Conservation (phyloP, 2,797 vertebrate genomes). For the Amblyopsis hoosieri region DNA sequence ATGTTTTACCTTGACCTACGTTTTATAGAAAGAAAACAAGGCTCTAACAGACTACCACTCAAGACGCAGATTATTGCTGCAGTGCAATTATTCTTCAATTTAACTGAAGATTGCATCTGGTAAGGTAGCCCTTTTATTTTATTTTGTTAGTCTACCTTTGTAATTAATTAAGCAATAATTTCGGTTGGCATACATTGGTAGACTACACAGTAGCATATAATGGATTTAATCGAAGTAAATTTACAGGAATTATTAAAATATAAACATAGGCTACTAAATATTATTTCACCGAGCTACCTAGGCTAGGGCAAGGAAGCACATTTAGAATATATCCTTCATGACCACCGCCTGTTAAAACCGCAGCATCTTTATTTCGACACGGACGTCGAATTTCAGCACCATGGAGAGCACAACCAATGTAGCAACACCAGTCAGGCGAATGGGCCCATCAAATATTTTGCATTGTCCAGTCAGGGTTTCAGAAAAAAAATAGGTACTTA, state of each 20-base stretch:
- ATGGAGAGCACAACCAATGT: constrained; percentile 57
- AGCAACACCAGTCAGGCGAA: background rate
- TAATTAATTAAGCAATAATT: no score
- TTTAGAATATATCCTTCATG: background rate
- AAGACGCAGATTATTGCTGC: constrained; percentile 47
- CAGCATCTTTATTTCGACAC: constrained; percentile 38
- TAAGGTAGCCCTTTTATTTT: constrained; percentile 49
- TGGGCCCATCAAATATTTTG: no score
- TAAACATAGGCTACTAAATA: no score
- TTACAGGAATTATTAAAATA: no score
- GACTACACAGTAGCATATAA: no score
- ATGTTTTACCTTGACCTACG: constrained; percentile 42
- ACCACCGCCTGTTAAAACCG: constrained; percentile 51
- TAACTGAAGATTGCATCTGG: constrained; percentile 52
- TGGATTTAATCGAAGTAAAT: no score
- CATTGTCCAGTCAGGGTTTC: no score
- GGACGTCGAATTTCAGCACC: constrained; percentile 69
- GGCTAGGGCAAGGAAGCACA: background rate
- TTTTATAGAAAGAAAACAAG: constrained; percentile 38
- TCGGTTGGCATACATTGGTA: no score
- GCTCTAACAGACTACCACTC: constrained; percentile 12
- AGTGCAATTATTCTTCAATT: constrained; percentile 27
- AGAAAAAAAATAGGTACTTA: background rate
- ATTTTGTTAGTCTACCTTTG: background rate
- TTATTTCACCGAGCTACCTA: no score